phyloP scores from a whole-genome alignment of 2,113 vertebrate species.

The Triplophysa tibetana region DNA sequence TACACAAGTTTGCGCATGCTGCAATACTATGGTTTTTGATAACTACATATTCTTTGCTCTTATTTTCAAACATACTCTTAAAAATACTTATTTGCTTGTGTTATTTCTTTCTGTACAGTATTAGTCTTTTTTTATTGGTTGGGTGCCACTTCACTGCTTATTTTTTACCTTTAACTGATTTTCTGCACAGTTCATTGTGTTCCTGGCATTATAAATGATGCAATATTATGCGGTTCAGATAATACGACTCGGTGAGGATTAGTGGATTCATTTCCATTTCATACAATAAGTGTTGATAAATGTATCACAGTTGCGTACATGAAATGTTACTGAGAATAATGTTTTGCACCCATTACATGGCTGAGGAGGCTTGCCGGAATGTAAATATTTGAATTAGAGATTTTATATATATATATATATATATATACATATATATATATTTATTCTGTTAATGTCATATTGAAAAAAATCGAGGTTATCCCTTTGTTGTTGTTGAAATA shows the following conservation, averaged over 20 bases:
- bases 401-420: slow-evolving; percentile 35
- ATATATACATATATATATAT: slow-evolving; percentile 10
- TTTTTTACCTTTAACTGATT: neutral
- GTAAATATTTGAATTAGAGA: slow-evolving; percentile 45
- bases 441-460: slow-evolving; percentile 42
- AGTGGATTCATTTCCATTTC: too few relatives aligned
- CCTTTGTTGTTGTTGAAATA: slow-evolving; percentile 44
- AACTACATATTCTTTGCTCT: neutral
- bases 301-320: neutral
- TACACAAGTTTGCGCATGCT: neutral
- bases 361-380: slow-evolving; percentile 28
- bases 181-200: slow-evolving; percentile 20
- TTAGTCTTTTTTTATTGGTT: neutral
- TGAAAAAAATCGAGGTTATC: slow-evolving; percentile 26
- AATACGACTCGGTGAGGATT: too few relatives aligned
- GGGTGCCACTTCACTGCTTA: slow-evolving; percentile 24
- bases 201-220: slow-evolving; percentile 10
- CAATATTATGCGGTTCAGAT: neutral
- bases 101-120: slow-evolving; percentile 26
- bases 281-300: neutral
- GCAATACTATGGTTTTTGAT: neutral
- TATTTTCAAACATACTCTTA: neutral
- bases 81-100: slow-evolving; percentile 4
- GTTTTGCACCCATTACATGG: slow-evolving; percentile 15
- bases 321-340: slow-evolving; percentile 38